phyloP scores from a whole-genome alignment of 2,797 vertebrate genomes.

The Diplodus sargus region DNA sequence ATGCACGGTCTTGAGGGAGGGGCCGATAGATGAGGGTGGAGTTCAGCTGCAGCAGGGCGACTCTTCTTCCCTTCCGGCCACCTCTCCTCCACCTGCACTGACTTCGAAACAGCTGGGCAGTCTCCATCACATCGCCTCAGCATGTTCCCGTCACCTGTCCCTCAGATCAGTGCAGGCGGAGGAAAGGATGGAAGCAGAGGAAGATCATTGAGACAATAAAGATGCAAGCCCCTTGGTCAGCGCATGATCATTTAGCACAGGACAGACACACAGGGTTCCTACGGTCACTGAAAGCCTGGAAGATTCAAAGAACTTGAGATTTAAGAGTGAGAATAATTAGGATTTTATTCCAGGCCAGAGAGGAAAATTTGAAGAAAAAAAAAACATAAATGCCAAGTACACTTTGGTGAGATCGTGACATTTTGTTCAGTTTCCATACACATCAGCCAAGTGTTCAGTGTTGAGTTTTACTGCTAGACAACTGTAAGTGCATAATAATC shows the following conservation, averaged over 20 bases:
- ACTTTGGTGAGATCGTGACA: slow-evolving; percentile 16
- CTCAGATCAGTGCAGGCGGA: slow-evolving; percentile 68
- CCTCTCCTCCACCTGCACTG: slow-evolving; percentile 72
- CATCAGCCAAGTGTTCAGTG: slow-evolving; percentile 11
- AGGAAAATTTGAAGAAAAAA: neutral
- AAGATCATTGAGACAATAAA: slow-evolving; percentile 42
- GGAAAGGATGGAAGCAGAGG: slow-evolving; percentile 59
- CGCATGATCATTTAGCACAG: slow-evolving; percentile 71
- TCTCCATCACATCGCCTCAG: slow-evolving; percentile 23
- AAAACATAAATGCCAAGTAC: slow-evolving; percentile 14
- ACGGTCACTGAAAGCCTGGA: slow-evolving; percentile 32
- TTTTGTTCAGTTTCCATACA: slow-evolving; percentile 28
- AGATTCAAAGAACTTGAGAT: slow-evolving; percentile 27
- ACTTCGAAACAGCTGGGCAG: slow-evolving; percentile 46
- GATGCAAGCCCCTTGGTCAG: slow-evolving; percentile 65
- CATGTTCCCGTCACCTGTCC: slow-evolving; percentile 34
- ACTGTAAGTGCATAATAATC: slow-evolving; percentile 20
- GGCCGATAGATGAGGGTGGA: slow-evolving; percentile 64
- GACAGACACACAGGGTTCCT: slow-evolving; percentile 60
- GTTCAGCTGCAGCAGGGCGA: slow-evolving; percentile 65
- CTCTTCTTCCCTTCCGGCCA: slow-evolving; percentile 49
- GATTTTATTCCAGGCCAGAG: slow-evolving; percentile 19
- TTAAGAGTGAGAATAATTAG: too few species aligned
- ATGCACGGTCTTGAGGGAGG: slow-evolving; percentile 93
- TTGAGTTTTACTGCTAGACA: slow-evolving; percentile 21